phyloP scores from a whole-genome alignment of 2,113 vertebrate species.

The Ramphastos sulfuratus region DNA sequence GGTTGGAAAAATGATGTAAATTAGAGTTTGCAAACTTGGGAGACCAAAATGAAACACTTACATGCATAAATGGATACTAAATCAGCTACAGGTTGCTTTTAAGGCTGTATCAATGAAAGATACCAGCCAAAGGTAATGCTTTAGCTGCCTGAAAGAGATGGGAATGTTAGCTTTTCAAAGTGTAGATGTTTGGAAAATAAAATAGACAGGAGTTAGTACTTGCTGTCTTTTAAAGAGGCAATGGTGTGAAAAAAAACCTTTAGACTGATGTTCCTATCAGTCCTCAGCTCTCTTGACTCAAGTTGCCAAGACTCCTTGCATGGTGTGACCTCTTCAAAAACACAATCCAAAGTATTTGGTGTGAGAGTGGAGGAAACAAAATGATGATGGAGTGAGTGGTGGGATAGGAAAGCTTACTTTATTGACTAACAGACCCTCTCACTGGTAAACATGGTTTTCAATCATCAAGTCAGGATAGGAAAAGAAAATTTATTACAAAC shows the following conservation, averaged over 20 bases:
- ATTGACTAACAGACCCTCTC: not conserved
- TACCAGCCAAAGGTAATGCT: not conserved
- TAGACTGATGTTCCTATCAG: not conserved
- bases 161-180: not conserved
- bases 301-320: not conserved
- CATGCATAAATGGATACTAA: not conserved
- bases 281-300: not conserved
- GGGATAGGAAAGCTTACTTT: not conserved
- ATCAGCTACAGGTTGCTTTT: not conserved
- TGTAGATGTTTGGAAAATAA: not conserved
- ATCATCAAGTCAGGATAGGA: not conserved
- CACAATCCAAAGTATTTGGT: not conserved
- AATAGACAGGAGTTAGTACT: not conserved
- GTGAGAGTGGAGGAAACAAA: not conserved
- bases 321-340: not conserved
- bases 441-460: not conserved
- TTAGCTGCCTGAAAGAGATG: not conserved
- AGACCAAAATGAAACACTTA: not conserved
- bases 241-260: not conserved
- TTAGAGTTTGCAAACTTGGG: not conserved
- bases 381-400: not conserved
- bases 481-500: not conserved
- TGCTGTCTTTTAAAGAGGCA: not conserved
- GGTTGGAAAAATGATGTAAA: not conserved
- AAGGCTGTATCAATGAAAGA: not conserved